These are phyloP conservation scores for Pterobdella sp. DNA, from an alignment of 2,888 invertebrate genomes.

Conservation along the genomic window DNA sequence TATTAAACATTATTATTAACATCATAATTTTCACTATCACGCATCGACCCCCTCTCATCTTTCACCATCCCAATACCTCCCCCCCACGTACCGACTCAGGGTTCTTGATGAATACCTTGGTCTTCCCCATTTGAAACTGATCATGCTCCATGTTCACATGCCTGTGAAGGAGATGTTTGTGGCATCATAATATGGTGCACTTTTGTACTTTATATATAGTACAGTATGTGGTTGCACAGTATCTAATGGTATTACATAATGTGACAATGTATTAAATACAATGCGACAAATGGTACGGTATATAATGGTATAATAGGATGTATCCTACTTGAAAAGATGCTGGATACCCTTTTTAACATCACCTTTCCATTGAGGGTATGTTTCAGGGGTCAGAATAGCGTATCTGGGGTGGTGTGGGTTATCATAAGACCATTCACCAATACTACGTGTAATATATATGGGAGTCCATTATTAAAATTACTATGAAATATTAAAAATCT, in stretches of 20 bases:
- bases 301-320: too few relatives aligned
- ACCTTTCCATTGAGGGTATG: slow-evolving; percentile 59
- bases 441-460: too few relatives aligned
- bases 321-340: slow-evolving; percentile 51
- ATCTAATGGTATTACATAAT: too few relatives aligned
- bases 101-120: slow-evolving; percentile 64
- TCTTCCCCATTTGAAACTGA: slow-evolving; percentile 61
- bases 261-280: too few relatives aligned
- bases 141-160: slow-evolving; percentile 58
- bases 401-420: slow-evolving; percentile 53
- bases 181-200: neutral
- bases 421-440: too few relatives aligned
- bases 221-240: too few relatives aligned
- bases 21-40: neutral
- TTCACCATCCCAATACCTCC: neutral
- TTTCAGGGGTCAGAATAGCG: slow-evolving; percentile 60
- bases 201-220: neutral
- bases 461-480: too few relatives aligned
- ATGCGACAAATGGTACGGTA: too few relatives aligned
- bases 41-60: neutral
- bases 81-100: slow-evolving; percentile 49
- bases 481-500: too few relatives aligned
- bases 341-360: slow-evolving; percentile 57
- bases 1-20: too few relatives aligned
- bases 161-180: slow-evolving; percentile 46